phyloP scores from a whole-genome alignment of 2,797 vertebrate species.

The Neoniphon sammara region DNA sequence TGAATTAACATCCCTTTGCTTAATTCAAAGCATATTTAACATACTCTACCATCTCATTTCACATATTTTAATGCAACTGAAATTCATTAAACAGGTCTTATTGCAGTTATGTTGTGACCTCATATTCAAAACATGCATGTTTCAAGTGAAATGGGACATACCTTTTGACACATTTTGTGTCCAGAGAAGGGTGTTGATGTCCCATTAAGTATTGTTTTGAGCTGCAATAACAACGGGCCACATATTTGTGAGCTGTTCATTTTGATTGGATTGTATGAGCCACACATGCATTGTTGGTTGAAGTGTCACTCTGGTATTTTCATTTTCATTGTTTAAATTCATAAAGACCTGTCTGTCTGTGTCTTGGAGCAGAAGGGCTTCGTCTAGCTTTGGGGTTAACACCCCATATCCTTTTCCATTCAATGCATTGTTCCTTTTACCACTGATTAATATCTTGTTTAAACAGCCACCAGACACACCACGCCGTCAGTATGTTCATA shows the following conservation, averaged over 20 bases:
- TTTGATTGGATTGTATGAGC: conserved; percentile 38
- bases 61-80: background rate
- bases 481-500: conserved; percentile 79
- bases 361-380: conserved; percentile 66
- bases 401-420: conserved; percentile 84
- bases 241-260: conserved; percentile 22
- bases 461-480: conserved; percentile 85
- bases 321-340: conserved; percentile 70
- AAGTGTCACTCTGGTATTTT: conserved; percentile 65
- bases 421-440: conserved; percentile 83
- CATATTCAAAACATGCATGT: background rate
- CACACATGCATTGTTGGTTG: conserved; percentile 23
- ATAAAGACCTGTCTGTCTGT: conserved; percentile 54
- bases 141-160: background rate
- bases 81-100: background rate
- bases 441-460: conserved; percentile 89
- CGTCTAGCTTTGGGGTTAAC: conserved; percentile 74
- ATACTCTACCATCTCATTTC: background rate
- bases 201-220: conserved; percentile 10
- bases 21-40: background rate
- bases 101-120: background rate
- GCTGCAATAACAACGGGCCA: background rate
- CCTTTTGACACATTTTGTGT: conserved; percentile 13
- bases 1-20: background rate
- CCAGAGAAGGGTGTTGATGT: conserved; percentile 2